Base-by-base conservation (phyloP, 1,140 invertebrate genomes). In the Pseudoatta argentina region DNA sequence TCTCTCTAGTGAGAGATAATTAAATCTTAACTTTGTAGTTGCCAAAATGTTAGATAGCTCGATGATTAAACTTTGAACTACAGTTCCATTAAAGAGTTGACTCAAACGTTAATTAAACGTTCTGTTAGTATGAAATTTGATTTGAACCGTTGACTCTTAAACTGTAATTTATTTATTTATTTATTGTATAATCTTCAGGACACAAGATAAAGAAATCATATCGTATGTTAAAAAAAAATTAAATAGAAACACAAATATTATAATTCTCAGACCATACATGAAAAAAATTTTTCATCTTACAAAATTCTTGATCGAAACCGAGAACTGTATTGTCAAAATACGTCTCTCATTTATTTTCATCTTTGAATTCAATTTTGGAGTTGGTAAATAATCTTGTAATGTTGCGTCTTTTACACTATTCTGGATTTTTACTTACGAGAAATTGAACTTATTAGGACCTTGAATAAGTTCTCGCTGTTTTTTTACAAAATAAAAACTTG, bases 161-260 rank as follows among this genome's bases (percentile, higher is more conserved):
- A 64, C 4, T 75, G 53, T 69, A n/a, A 78, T 78, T 79, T n/a
- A 79, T 78, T 79, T n/a, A 79, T 21, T 79, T 27, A 21, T 14
- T 30, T 18, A 48, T 66, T 53, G 21, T 53, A 66, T 2, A 5
- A n/a, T 34, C 14, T 27, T 18, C 16, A 18, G 8, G 3, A 21
- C 7, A 21, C 7, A 39, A 4, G n/a, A 18, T 2, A 27, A n/a
- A 27, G 10, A 30, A 24, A 63, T 24, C n/a, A 18, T 8, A 24
- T 27, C 8, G 5, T 55, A n/a, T 12, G 14, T 76, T 24, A 24
- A 55, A 39, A 24, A 21, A 39, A 75, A 75, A 76, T 27, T 51
- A 53, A 34, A 53, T 64, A 7, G 2, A 14, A 55, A 3, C 34
- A 66, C 1, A 27, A 44, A 21, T 64, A 64, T 64, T 18, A 14